A percentile compares a stretch with the other conserved stretches of the same genome.
Evolutionary conservation across 2,888 invertebrate genomes (phyloP).

Genomic region (Mesorhabditis sp.): DNA sequence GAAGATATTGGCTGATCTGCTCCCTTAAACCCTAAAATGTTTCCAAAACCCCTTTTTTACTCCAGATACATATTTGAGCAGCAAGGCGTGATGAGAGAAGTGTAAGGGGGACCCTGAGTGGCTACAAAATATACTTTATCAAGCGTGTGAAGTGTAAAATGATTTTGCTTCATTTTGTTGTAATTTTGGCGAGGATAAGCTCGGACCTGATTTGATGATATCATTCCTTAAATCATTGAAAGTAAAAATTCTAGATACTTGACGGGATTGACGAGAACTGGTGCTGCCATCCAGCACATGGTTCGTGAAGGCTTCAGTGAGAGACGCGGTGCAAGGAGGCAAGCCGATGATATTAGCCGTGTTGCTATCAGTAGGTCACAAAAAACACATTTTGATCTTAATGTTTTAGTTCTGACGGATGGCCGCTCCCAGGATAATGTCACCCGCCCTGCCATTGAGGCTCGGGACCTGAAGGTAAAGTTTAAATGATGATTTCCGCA

Average conservation of each 20-base stretch:
- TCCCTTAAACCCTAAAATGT: too few relatives aligned
- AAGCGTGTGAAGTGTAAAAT: too few relatives aligned
- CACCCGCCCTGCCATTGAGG: constrained; percentile 55
- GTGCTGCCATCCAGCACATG: constrained; percentile 58
- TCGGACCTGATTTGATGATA: too few relatives aligned
- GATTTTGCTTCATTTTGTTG: too few relatives aligned
- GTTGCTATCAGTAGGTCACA: neutral
- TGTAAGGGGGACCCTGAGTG: too few relatives aligned
- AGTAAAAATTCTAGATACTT: constrained; percentile 33
- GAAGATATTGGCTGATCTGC: neutral
- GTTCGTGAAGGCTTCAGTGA: constrained; percentile 56
- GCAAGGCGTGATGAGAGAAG: too few relatives aligned
- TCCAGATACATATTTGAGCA: too few relatives aligned
- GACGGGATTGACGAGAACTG: constrained; percentile 56
- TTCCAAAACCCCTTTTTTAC: too few relatives aligned
- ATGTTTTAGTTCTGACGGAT: constrained; percentile 57
- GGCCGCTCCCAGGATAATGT: constrained; percentile 59
- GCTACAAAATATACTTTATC: too few relatives aligned
- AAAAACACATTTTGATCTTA: neutral
- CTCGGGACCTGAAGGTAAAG: constrained; percentile 36
- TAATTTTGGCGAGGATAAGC: too few relatives aligned
- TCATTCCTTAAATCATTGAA: neutral
- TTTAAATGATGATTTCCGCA: neutral
- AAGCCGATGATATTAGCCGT: constrained; percentile 23
- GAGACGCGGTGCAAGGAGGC: constrained; percentile 51